Percentiles rank a stretch among this genome's conserved stretches.
These are phyloP conservation scores for Serilophus lunatus DNA, from an alignment of 2,113 vertebrate species.

Conservation along the genomic window DNA sequence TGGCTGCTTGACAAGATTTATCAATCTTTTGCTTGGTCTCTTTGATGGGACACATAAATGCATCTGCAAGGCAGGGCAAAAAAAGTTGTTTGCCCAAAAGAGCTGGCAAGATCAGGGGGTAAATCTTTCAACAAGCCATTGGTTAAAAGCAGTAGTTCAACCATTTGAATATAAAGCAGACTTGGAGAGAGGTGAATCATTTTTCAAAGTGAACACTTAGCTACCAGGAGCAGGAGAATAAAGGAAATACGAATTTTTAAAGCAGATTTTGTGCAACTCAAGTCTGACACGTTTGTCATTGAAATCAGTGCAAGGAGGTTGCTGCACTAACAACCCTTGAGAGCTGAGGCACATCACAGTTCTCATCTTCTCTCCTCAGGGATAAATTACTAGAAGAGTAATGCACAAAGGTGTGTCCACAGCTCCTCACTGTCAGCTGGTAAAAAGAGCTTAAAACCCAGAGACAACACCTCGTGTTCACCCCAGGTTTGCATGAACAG, in stretches of 20 bases:
- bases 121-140: not conserved
- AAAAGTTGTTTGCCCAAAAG: not conserved
- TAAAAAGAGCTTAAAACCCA: not conserved
- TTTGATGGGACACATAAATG: not conserved
- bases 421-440: not conserved
- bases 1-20: not conserved
- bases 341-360: fast-evolving
- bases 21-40: not conserved
- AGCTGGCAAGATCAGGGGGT: not conserved
- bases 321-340: not conserved
- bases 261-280: not conserved
- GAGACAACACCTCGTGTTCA: not conserved
- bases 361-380: not conserved
- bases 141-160: not conserved
- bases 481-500: not conserved
- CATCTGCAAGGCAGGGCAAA: not conserved
- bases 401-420: not conserved
- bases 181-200: not conserved
- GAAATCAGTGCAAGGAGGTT: not conserved
- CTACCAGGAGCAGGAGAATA: not conserved
- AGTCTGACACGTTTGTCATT: not conserved
- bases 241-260: constrained; percentile 12
- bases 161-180: not conserved
- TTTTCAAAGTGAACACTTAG: not conserved
- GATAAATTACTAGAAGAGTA: not conserved